phyloP scores from a whole-genome alignment of 2,888 invertebrate species.

The Spodoptera littoralis region DNA sequence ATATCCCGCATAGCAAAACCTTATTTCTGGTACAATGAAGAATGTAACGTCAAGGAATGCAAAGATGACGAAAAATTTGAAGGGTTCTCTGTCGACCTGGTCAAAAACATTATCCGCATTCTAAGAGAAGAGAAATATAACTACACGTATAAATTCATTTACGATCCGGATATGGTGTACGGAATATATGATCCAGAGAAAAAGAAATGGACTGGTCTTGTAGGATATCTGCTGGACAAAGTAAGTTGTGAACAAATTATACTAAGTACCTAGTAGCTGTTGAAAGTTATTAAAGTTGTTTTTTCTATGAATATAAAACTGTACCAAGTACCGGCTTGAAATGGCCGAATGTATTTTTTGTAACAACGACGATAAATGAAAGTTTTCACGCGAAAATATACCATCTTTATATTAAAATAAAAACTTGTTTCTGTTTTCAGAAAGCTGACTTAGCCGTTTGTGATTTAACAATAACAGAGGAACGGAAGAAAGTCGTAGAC shows the following conservation, averaged over 20 bases:
- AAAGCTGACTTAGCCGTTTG: conserved; percentile 81
- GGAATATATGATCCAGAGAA: conserved; percentile 68
- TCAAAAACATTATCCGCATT: conserved; percentile 91
- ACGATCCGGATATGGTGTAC: conserved; percentile 66
- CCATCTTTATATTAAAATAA: neutral
- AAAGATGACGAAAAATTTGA: conserved; percentile 90
- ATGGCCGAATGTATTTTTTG: too few relatives aligned
- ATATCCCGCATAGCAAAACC: conserved; percentile 92
- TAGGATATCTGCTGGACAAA: conserved; percentile 80
- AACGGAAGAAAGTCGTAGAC: conserved; percentile 95
- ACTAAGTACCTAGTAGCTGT: too few relatives aligned
- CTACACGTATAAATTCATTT: conserved; percentile 76
- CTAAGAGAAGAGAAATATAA: conserved; percentile 81
- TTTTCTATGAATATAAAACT: too few relatives aligned
- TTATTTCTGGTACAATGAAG: conserved; percentile 91
- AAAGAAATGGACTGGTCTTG: conserved; percentile 81
- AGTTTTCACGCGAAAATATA: too few relatives aligned
- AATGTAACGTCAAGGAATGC: conserved; percentile 69
- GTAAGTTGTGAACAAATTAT: conserved; percentile 59
- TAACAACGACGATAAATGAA: too few relatives aligned
- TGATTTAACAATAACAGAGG: conserved; percentile 97
- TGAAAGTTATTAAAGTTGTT: too few relatives aligned
- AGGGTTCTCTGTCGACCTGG: conserved; percentile 93
- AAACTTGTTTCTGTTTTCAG: conserved; percentile 58
- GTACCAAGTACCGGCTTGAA: too few relatives aligned